Percentiles rank a stretch among this genome's conserved stretches.
These are phyloP conservation scores for Melanotaenia duboulayi DNA, from an alignment of 2,113 vertebrate genomes.

Conservation along the genomic window DNA sequence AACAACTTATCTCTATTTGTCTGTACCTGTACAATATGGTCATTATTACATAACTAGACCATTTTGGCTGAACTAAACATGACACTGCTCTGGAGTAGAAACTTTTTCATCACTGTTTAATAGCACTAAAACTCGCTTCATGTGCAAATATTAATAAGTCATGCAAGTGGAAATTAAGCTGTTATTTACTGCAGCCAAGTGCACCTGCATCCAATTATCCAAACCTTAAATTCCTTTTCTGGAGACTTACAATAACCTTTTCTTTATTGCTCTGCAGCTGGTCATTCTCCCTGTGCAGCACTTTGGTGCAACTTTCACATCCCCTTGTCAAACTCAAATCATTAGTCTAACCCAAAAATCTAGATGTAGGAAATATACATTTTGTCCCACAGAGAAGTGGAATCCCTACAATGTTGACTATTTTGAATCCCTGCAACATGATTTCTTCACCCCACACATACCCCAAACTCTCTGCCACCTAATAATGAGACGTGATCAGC, in stretches of 20 bases:
- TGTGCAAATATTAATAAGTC: neutral
- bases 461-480: neutral
- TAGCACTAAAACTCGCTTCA: neutral
- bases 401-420: neutral
- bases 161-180: neutral
- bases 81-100: neutral
- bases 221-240: neutral
- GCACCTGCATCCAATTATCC: constrained; percentile 4
- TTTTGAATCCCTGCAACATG: constrained; percentile 5
- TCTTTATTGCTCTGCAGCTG: no score
- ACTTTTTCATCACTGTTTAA: neutral
- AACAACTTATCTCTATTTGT: no score
- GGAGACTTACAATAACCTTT: neutral
- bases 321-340: no score
- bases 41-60: no score
- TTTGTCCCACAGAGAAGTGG: neutral
- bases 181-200: neutral
- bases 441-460: neutral
- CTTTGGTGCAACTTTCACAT: no score
- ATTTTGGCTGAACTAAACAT: neutral
- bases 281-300: no score
- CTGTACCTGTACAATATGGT: no score
- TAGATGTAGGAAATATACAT: no score
- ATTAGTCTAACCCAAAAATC: no score
- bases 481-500: neutral